Conservation (phyloP, 2,113 vertebrate species). For the Orthochromis indermauri region DNA sequence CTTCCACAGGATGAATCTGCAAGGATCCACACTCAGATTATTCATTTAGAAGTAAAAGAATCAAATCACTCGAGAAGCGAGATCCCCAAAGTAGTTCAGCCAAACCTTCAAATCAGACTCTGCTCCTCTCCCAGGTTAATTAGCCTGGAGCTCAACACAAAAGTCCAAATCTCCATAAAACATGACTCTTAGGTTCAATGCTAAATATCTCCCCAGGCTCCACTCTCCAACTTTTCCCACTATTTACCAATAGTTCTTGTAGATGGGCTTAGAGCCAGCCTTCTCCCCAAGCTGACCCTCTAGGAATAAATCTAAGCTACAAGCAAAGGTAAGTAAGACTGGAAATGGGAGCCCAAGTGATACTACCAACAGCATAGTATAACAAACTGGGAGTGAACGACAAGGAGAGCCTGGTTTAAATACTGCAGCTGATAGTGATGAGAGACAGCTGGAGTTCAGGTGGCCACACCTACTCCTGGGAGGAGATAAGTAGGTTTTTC, state of each 20-base stretch:
- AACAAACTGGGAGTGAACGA: fast-evolving
- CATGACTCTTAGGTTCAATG: neutral
- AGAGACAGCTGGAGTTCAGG: neutral
- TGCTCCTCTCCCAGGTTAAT: neutral
- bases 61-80: fast-evolving
- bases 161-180: neutral
- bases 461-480: neutral
- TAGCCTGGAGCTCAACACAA: neutral
- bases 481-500: neutral
- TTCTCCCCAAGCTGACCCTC: neutral
- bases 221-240: neutral
- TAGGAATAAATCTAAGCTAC: neutral
- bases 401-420: neutral
- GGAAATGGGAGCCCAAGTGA: neutral
- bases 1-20: neutral
- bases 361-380: neutral
- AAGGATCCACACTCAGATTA: neutral
- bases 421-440: neutral
- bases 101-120: neutral
- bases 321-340: neutral
- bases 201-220: neutral
- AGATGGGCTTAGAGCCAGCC: neutral
- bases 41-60: neutral
- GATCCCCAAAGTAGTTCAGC: neutral
- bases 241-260: neutral